phyloP scores from a whole-genome alignment of 2,888 invertebrate genomes.

The Nasonia oneida region DNA sequence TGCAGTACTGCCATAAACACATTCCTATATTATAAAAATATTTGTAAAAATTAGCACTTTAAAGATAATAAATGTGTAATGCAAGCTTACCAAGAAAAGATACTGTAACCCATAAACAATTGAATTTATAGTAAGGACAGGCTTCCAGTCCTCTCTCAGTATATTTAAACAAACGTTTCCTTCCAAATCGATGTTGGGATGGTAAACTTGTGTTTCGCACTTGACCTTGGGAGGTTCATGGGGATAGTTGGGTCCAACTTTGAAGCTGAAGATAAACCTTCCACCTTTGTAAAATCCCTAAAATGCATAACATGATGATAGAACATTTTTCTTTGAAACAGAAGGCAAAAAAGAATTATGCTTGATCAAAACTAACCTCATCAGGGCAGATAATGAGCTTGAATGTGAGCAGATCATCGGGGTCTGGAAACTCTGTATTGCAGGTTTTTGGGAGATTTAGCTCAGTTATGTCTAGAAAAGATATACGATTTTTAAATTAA shows the following conservation, averaged over 20 bases:
- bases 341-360: background rate
- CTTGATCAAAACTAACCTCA: slow-evolving; percentile 83
- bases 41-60: background rate
- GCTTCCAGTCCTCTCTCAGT: slow-evolving; percentile 99
- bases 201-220: slow-evolving; percentile 98
- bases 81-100: slow-evolving; percentile 91
- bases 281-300: slow-evolving; percentile 97
- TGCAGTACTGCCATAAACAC: background rate
- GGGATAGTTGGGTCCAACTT: slow-evolving; percentile 98
- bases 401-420: slow-evolving; percentile 97
- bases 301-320: slow-evolving; percentile 63
- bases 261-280: slow-evolving; percentile 97
- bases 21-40: background rate
- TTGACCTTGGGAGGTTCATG: slow-evolving; percentile 99
- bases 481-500: background rate
- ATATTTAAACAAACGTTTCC: slow-evolving; percentile 99
- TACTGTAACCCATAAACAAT: slow-evolving; percentile 99
- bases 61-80: background rate
- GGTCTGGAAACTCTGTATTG: slow-evolving; percentile 96
- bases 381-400: slow-evolving; percentile 98
- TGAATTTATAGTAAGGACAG: slow-evolving; percentile 97
- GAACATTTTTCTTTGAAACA: background rate
- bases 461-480: slow-evolving; percentile 95
- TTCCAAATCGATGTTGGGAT: slow-evolving; percentile 98
- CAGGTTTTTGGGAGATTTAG: slow-evolving; percentile 98